Conservation (phyloP, 2,797 vertebrate genomes). For the Megaceryle alcyon region DNA sequence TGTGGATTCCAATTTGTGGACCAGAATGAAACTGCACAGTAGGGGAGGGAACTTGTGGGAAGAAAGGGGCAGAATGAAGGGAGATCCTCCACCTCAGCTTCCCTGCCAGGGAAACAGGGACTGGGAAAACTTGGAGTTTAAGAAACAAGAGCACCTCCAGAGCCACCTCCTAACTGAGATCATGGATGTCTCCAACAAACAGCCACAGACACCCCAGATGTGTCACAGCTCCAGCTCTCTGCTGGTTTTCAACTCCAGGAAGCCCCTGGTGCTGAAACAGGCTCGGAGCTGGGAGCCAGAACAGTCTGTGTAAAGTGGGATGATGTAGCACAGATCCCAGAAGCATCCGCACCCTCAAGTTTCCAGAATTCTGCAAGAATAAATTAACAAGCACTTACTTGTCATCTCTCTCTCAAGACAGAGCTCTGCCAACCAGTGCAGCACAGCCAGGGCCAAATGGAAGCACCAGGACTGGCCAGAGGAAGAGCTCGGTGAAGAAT, state of each 20-base stretch:
- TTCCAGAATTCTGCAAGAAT: neutral
- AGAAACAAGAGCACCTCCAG: neutral
- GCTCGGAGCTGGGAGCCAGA: neutral
- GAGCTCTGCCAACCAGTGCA: neutral
- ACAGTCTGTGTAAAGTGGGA: neutral
- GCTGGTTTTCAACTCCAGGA: neutral
- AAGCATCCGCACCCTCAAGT: neutral
- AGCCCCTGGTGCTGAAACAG: neutral
- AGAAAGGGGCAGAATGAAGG: neutral
- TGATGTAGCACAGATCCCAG: neutral
- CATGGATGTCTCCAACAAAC: neutral
- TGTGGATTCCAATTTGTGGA: fast-evolving
- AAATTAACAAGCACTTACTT: neutral
- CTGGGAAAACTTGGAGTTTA: neutral
- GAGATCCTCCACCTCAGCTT: neutral
- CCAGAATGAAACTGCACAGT: fast-evolving
- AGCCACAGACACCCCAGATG: fast-evolving
- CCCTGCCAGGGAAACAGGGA: neutral
- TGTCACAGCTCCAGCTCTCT: neutral
- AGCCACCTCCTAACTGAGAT: neutral
- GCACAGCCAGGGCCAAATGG: neutral
- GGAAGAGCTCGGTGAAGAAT: neutral
- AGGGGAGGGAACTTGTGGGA: neutral
- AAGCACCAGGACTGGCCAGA: neutral
- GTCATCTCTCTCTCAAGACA: neutral